phyloP scores from a whole-genome alignment of 2,888 invertebrate species.

The Diploptera punctata region DNA sequence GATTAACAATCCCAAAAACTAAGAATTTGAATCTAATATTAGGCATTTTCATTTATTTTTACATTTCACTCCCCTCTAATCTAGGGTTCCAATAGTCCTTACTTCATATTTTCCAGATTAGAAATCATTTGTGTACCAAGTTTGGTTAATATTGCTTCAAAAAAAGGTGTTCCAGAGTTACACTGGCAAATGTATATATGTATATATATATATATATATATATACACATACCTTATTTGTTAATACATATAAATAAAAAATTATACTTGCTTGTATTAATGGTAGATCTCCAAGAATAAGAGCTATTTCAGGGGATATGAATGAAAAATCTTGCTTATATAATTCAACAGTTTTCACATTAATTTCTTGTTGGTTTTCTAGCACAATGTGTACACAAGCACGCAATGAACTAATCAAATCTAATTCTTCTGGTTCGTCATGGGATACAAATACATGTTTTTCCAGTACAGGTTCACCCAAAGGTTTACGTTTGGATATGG shows the following conservation, averaged over 20 bases:
- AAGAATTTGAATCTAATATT: no score
- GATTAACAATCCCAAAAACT: no score
- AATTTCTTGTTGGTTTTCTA: conserved; percentile 71
- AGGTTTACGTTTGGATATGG: conserved; percentile 71
- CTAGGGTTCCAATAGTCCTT: neutral
- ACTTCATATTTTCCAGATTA: neutral
- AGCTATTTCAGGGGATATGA: conserved; percentile 48
- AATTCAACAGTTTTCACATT: conserved; percentile 68
- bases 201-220: neutral
- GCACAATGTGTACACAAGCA: conserved; percentile 69
- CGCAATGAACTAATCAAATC: conserved; percentile 62
- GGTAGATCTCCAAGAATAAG: conserved; percentile 53
- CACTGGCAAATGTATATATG: neutral
- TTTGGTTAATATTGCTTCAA: neutral
- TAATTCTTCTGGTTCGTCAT: conserved; percentile 52
- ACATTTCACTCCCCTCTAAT: no score
- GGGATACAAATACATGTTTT: conserved; percentile 74
- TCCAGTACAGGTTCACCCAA: conserved; percentile 80
- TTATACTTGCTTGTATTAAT: conserved; percentile 48
- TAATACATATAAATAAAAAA: neutral
- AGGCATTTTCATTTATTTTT: no score
- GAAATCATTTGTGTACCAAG: neutral
- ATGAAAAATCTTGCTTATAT: conserved; percentile 55
- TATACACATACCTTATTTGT: neutral
- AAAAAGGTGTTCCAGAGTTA: neutral